A percentile compares a stretch with the other conserved stretches of the same genome.
Evolutionary conservation across 1,140 invertebrate genomes (phyloP).

Genomic region (Drosophila ananassae): DNA sequence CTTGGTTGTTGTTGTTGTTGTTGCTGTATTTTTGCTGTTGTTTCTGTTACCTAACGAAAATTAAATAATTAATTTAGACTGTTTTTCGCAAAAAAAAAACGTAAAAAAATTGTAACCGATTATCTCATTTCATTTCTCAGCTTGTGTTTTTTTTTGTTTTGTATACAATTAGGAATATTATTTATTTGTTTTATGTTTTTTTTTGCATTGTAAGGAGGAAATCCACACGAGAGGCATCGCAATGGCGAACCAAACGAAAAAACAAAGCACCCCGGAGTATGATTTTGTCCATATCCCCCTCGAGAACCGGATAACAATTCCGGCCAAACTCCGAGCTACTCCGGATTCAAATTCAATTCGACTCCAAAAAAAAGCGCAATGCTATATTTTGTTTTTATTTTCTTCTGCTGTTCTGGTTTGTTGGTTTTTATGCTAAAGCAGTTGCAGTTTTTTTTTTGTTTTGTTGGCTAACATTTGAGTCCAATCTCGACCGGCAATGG

Average conservation of each 20-base stretch:
- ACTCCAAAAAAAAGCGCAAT: not conserved
- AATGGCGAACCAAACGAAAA: constrained; percentile 18
- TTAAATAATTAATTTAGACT: constrained; percentile 47
- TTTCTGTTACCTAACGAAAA: constrained; percentile 46
- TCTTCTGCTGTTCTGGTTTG: not conserved
- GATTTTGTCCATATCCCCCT: constrained; percentile 1
- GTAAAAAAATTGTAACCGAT: constrained; percentile 39
- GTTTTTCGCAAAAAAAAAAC: constrained; percentile 30
- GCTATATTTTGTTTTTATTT: constrained; percentile 24
- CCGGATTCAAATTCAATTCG: not conserved
- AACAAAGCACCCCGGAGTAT: not conserved
- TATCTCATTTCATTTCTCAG: constrained; percentile 42
- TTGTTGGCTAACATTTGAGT: constrained; percentile 23
- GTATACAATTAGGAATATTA: constrained; percentile 52
- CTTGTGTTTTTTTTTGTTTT: constrained; percentile 2
- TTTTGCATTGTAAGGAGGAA: constrained; percentile 27
- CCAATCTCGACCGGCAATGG: constrained; percentile 9
- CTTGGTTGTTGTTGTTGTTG: constrained; percentile 50
- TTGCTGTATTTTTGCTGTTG: constrained; percentile 11
- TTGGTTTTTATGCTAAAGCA: constrained; percentile 16
- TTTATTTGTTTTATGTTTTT: constrained; percentile 21
- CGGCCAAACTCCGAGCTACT: constrained; percentile 16
- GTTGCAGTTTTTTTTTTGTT: constrained; percentile 3
- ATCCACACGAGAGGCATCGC: constrained; percentile 47
- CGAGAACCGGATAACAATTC: constrained; percentile 30